Base-by-base conservation (phyloP, 2,888 invertebrate species). In the Nemoura dubitans region DNA sequence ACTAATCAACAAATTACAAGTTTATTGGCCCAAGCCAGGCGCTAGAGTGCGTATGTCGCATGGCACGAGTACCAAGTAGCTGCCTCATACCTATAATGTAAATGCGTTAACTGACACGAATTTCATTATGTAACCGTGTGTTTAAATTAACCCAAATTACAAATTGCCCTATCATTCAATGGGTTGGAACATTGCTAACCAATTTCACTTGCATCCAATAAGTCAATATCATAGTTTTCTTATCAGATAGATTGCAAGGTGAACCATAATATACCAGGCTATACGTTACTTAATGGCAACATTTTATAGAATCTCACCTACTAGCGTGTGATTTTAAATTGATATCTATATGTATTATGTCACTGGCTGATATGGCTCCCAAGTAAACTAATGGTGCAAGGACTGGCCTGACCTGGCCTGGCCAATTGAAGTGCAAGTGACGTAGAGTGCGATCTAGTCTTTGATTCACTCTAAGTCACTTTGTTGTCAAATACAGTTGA, bases 231-330 rank as follows among this genome's bases (percentile, higher is more conserved):
- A 59, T 7, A 59, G 21, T 59, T 59, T 59, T 59, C 59, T 59
- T 59, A 59, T 59, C 59, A 21, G 59, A 59, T 59, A 59, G 59
- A 59, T 59, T 59, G 59, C 59, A 59, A 59, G 59, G 59, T 59
- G 59, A 59, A 59, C 14, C 14, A 21, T 36, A 36, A 36, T 6
- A 36, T n/a, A n/a, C n/a, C n/a, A 36, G 36, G 5, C 36, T 36
- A 36, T 36, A 36, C n/a, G n/a, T n/a, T n/a, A n/a, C 36, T 36
- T 6, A 36, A 36, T 36, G 10, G 36, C 36, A 36, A 36, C 36
- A 36, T 36, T 36, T 6, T 36, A 36, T 36, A 36, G 3, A 6
- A 36, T 36, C 36, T 36, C 36, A 36, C 36, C 36, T 36, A 10
- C 36, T 36, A 36, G 36, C 36, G 36, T 36, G 10, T 36, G 36